phyloP scores from a whole-genome alignment of 2,888 invertebrate species.

The Dexiosoma caninum region DNA sequence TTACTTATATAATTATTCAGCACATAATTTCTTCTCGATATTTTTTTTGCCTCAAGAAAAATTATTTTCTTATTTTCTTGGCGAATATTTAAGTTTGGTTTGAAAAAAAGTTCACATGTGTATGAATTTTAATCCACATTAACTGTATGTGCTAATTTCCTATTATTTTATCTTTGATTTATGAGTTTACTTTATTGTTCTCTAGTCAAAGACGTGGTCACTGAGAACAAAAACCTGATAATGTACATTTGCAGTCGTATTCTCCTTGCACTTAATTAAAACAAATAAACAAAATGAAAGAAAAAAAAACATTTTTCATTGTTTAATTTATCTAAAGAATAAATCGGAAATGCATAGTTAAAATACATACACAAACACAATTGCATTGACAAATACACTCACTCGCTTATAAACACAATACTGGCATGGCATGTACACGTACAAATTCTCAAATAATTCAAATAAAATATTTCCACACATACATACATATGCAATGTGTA shows the following conservation, averaged over 20 bases:
- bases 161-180: constrained; percentile 14
- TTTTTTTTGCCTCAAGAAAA: no score
- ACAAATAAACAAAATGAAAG: constrained; percentile 26
- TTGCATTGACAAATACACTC: neutral
- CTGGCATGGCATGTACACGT: neutral
- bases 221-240: constrained; percentile 36
- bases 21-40: no score
- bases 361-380: constrained; percentile 40
- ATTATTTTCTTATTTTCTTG: no score
- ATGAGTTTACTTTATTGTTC: constrained; percentile 37
- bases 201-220: constrained; percentile 46
- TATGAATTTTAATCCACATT: neutral
- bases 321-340: constrained; percentile 48
- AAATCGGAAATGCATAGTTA: constrained; percentile 69
- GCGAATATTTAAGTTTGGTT: no score
- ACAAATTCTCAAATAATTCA: constrained; percentile 10
- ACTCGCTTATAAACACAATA: no score
- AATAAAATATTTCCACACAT: constrained; percentile 7
- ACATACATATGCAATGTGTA: constrained; percentile 12
- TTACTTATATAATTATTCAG: no score
- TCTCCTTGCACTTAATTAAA: constrained; percentile 58
- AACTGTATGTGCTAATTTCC: neutral
- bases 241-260: constrained; percentile 33
- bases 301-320: constrained; percentile 49
- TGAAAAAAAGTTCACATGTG: neutral